Percentiles rank a stretch among this genome's conserved stretches.
These are phyloP conservation scores for Melanotaenia boesemani DNA, from an alignment of 2,797 vertebrate genomes.

Conservation along the genomic window DNA sequence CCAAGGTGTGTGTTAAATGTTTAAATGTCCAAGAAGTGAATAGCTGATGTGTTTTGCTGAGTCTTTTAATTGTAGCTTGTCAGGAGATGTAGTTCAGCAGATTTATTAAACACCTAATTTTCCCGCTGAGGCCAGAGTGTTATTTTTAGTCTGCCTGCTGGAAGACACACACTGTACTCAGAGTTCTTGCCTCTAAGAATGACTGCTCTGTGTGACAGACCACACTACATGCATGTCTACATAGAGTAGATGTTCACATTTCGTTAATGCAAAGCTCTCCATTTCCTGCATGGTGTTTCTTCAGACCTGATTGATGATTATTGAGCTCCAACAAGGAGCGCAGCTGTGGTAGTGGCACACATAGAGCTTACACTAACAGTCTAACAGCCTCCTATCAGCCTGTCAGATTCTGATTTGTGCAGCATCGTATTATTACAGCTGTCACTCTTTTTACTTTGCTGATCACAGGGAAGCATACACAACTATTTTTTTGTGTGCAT, in stretches of 20 bases:
- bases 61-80: constrained; percentile 76
- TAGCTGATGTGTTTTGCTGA: constrained; percentile 70
- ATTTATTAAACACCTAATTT: constrained; percentile 82
- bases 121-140: constrained; percentile 69
- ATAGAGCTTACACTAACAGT: not conserved
- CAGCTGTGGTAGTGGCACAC: not conserved
- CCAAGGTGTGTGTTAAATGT: constrained; percentile 70
- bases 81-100: constrained; percentile 72
- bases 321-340: constrained; percentile 36
- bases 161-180: constrained; percentile 51
- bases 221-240: constrained; percentile 23
- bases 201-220: constrained; percentile 46
- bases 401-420: not conserved
- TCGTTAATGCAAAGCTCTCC: constrained; percentile 30
- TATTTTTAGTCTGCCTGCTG: constrained; percentile 72
- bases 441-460: not conserved
- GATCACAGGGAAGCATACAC: not conserved
- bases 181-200: constrained; percentile 54
- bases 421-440: not conserved
- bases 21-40: constrained; percentile 66
- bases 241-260: constrained; percentile 53
- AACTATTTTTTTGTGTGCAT: constrained; percentile 2
- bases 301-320: constrained; percentile 43
- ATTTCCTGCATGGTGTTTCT: constrained; percentile 36
- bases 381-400: not conserved